Conservation (phyloP, 1,140 invertebrate genomes). For the Acyrthosiphon pisum region DNA sequence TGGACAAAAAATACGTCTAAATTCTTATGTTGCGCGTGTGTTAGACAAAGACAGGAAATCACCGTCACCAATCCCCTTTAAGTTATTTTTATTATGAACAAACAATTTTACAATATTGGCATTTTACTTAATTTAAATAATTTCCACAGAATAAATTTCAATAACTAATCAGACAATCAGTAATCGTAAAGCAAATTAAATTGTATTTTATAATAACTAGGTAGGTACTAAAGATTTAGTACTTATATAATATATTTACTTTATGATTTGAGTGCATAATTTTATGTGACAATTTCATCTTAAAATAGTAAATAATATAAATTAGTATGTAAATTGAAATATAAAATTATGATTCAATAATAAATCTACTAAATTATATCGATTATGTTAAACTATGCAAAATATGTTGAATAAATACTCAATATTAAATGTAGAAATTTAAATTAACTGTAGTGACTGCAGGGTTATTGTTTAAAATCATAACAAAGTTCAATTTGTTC, state of each 20-base stretch:
- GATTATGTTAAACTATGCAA: not conserved
- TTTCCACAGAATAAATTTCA: not conserved
- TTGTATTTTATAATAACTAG: not conserved
- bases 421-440: not conserved
- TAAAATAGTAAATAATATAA: not conserved
- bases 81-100: not conserved
- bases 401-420: not conserved
- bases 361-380: not conserved
- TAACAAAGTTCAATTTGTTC: not conserved
- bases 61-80: too few species aligned
- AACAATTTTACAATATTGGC: not conserved
- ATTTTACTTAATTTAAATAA: not conserved
- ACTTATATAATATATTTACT: not conserved
- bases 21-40: too few species aligned
- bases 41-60: too few species aligned
- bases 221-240: not conserved
- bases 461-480: not conserved
- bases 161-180: not conserved
- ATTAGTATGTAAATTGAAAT: not conserved
- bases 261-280: not conserved
- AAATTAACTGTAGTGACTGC: not conserved
- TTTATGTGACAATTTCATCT: not conserved
- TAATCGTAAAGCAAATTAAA: not conserved
- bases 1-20: too few species aligned
- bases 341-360: not conserved